Percentiles rank a stretch among this genome's conserved stretches.
phyloP scores from a whole-genome alignment of 2,113 vertebrate species.

The Xerus inauris region DNA sequence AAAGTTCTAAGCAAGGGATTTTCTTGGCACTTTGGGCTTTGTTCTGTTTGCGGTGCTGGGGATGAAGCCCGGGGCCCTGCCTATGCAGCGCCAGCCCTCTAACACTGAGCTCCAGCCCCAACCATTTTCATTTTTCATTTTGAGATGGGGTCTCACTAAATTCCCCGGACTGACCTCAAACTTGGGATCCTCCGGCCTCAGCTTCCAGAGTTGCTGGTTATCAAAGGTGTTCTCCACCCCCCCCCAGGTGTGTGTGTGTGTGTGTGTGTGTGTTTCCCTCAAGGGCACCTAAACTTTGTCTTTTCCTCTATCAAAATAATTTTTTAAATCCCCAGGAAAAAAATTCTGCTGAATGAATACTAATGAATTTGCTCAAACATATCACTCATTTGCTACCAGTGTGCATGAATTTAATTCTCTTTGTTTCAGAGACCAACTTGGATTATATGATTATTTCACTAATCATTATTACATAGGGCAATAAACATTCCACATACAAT shows the following conservation, averaged over 20 bases:
- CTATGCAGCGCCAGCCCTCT: too few species aligned
- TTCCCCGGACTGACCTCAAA: not conserved
- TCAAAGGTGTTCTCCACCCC: not conserved
- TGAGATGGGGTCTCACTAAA: not conserved
- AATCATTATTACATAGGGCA: not conserved
- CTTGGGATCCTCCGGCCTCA: not conserved
- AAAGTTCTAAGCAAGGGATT: not conserved
- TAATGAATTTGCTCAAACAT: not conserved
- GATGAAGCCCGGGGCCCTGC: too few species aligned
- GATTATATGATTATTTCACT: not conserved
- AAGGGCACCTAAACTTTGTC: not conserved
- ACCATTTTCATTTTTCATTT: not conserved
- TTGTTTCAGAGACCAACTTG: not conserved
- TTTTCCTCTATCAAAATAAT: not conserved
- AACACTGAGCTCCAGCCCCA: not conserved
- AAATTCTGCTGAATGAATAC: not conserved
- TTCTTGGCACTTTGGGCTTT: not conserved
- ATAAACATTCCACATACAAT: not conserved
- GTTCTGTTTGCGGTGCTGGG: too few species aligned
- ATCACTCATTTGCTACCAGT: not conserved
- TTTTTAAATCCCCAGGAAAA: not conserved
- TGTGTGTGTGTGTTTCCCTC: not conserved
- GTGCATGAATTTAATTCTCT: not conserved
- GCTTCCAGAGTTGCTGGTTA: not conserved
- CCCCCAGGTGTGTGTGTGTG: not conserved